A percentile compares a stretch with the other conserved stretches of the same genome.
Conservation (phyloP, 2,888 invertebrate species). For the Xylocampa areola region DNA sequence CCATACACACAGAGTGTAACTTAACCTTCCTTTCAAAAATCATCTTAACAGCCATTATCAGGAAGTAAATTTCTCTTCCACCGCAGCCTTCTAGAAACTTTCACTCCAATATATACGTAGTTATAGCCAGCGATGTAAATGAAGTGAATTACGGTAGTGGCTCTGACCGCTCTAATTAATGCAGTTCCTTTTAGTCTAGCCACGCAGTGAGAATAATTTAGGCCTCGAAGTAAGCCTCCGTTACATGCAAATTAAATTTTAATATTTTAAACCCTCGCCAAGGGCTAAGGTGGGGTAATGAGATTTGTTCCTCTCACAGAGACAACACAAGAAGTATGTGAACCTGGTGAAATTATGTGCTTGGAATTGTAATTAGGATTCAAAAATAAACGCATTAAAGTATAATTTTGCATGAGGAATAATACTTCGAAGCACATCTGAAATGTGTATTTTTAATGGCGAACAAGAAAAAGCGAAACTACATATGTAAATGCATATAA, state of each 20-base stretch:
- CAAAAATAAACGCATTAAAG: too few species aligned
- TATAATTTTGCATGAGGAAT: too few species aligned
- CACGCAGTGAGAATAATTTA: conserved; percentile 64
- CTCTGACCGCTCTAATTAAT: conserved; percentile 59
- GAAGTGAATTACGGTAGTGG: conserved; percentile 52
- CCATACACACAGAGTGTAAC: too few species aligned
- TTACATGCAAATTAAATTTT: conserved; percentile 68
- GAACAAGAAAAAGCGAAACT: too few species aligned
- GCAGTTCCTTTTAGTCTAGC: conserved; percentile 58
- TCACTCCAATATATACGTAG: too few species aligned
- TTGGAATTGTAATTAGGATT: neutral
- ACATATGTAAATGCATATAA: too few species aligned
- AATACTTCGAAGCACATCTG: too few species aligned
- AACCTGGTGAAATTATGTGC: conserved; percentile 14
- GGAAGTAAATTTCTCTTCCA: too few species aligned
- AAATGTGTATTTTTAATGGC: too few species aligned
- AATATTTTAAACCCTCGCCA: conserved; percentile 62
- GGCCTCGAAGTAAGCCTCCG: conserved; percentile 47
- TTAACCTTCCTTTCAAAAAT: too few species aligned
- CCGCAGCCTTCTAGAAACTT: too few species aligned
- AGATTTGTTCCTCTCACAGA: conserved; percentile 51
- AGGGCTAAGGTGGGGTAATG: conserved; percentile 50
- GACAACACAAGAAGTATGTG: conserved; percentile 10
- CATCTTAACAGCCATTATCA: too few species aligned
- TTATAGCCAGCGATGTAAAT: conserved; percentile 37